These are phyloP conservation scores for Danaus melanippus DNA, from an alignment of 1,140 invertebrate genomes.

Conservation along the genomic window DNA sequence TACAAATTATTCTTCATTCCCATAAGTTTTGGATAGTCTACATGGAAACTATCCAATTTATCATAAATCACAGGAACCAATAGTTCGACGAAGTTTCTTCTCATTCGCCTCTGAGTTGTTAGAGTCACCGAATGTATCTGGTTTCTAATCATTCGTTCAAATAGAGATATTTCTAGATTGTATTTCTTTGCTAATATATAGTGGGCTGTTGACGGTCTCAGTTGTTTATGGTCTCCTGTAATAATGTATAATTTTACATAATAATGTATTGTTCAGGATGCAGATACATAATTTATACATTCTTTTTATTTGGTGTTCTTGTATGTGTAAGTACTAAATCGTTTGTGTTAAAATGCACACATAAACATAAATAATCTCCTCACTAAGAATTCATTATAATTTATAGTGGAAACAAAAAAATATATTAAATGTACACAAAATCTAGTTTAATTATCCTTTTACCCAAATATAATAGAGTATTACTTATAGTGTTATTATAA, in stretches of 20 bases:
- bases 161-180: slow-evolving; percentile 81
- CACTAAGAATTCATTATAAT: too few relatives aligned
- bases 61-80: slow-evolving; percentile 77
- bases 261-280: neutral
- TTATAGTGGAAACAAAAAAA: too few relatives aligned
- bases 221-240: slow-evolving; percentile 83
- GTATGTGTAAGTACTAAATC: too few relatives aligned
- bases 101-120: slow-evolving; percentile 77
- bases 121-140: slow-evolving; percentile 71
- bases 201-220: slow-evolving; percentile 77
- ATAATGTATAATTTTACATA: slow-evolving; percentile 6
- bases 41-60: slow-evolving; percentile 71
- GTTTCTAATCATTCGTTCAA: slow-evolving; percentile 80
- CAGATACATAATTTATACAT: too few relatives aligned
- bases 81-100: slow-evolving; percentile 74
- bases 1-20: slow-evolving; percentile 74
- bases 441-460: too few relatives aligned
- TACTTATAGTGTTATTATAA: too few relatives aligned
- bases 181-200: slow-evolving; percentile 75
- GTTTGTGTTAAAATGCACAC: too few relatives aligned
- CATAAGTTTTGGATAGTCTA: slow-evolving; percentile 69
- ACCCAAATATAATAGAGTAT: too few relatives aligned
- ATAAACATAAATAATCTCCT: too few relatives aligned
- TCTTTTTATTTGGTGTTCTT: too few relatives aligned
- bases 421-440: too few relatives aligned